A percentile compares a stretch with the other conserved stretches of the same genome.
phyloP scores from a whole-genome alignment of 2,888 invertebrate species.

The Camponotus fellah region DNA sequence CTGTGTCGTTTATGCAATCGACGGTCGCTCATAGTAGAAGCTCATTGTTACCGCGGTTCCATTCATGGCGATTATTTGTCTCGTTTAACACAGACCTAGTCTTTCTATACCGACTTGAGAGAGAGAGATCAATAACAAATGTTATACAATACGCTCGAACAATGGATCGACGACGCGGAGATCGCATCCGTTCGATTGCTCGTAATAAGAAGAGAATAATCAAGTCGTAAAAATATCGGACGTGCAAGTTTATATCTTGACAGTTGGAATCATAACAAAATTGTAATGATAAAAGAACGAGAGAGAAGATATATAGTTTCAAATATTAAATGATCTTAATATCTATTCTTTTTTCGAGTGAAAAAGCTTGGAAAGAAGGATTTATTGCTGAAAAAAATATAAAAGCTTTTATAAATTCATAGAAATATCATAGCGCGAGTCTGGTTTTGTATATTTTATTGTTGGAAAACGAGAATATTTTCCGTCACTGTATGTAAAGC shows the following conservation, averaged over 20 bases:
- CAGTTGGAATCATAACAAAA: neutral
- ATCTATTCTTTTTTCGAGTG: neutral
- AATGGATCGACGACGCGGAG: slow-evolving; percentile 60
- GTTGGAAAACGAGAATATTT: neutral
- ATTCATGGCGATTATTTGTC: slow-evolving; percentile 53
- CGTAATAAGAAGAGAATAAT: slow-evolving; percentile 58
- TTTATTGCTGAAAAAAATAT: neutral
- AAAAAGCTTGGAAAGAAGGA: neutral
- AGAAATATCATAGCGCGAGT: neutral
- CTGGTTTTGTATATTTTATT: neutral
- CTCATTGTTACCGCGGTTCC: slow-evolving; percentile 37
- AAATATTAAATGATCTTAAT: neutral
- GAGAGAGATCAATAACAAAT: slow-evolving; percentile 68
- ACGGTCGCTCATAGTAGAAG: slow-evolving; percentile 21
- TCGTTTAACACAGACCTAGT: slow-evolving; percentile 65
- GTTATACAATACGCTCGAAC: slow-evolving; percentile 66
- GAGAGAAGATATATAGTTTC: neutral
- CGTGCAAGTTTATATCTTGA: neutral
- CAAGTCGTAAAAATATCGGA: neutral
- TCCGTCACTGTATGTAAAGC: neutral
- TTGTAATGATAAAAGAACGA: neutral
- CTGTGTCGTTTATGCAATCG: slow-evolving; percentile 37
- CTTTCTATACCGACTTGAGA: slow-evolving; percentile 45
- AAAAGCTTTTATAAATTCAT: slow-evolving; percentile 1
- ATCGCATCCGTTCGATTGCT: slow-evolving; percentile 58